Conservation (phyloP, 2,888 invertebrate species). For the Hanleya hanleyi region DNA sequence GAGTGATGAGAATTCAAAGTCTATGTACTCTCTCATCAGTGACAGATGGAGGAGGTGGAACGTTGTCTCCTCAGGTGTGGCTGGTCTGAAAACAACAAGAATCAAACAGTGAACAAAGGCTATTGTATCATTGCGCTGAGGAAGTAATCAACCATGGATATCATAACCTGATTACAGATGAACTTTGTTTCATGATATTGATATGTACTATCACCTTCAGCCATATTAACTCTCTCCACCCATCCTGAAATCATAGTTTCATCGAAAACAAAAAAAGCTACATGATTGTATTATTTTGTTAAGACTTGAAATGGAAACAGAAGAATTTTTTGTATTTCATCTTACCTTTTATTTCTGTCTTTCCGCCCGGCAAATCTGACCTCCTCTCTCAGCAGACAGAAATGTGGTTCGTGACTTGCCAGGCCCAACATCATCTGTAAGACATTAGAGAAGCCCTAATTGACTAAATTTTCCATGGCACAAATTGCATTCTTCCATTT, state of each 20-base stretch:
- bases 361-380: constrained; percentile 76
- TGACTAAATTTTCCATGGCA: too few relatives aligned
- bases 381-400: constrained; percentile 95
- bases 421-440: constrained; percentile 91
- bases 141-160: too few relatives aligned
- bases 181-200: too few relatives aligned
- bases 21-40: constrained; percentile 92
- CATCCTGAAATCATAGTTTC: too few relatives aligned
- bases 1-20: constrained; percentile 85
- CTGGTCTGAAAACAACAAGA: constrained; percentile 70
- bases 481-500: too few relatives aligned
- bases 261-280: too few relatives aligned
- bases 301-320: not conserved
- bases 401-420: constrained; percentile 96
- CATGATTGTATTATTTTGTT: not conserved
- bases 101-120: too few relatives aligned
- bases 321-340: not conserved
- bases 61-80: constrained; percentile 90
- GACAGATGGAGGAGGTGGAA: constrained; percentile 95
- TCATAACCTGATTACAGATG: too few relatives aligned
- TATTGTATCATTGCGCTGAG: too few relatives aligned
- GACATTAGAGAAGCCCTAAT: too few relatives aligned
- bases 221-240: too few relatives aligned
- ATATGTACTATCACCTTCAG: too few relatives aligned
- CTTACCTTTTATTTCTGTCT: constrained; percentile 63